Evolutionary conservation across 2,113 vertebrate genomes (phyloP), one percentile per base, ranked within the genome.

Genomic region (Colinus virginianus): DNA sequence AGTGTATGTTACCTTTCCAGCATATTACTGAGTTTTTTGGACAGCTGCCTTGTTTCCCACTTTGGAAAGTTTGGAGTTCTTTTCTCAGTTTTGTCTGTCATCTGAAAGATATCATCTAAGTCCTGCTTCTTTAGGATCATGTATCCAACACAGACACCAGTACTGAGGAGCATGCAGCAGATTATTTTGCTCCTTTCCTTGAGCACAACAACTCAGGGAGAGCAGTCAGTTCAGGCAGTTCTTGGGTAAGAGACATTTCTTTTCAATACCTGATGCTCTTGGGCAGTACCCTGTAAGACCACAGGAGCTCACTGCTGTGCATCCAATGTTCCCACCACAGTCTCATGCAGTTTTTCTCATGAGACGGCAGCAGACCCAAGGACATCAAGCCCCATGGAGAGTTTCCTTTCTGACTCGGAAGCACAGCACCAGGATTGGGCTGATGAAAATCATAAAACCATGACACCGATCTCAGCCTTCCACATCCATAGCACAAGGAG

Each of bases 371-470:
- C 0, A 2, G 7, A 5, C 70, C 19, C 26, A 36, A 36, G 11
- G 26, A 22, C 26, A 38, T 26, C 1, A 2, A 6, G 7, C 14
- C 7, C 3, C 28, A 4, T 0, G 1, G 6, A 56, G 38, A 46
- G 12, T 26, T 92, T 86, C 8, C 13, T 43, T 90, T 68, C 38
- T 46, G 28, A 32, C 28, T 61, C 61, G 64, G 64, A 0, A 4
- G n/a, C 14, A 13, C 11, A 68, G 22, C 4, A 1, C 19, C 53
- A 71, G 23, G 13, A 16, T 23, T 19, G 6, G 38, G 55, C 69
- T 59, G 51, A n/a, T n/a, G n/a, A n/a, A n/a, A n/a, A n/a, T n/a
- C n/a, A n/a, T n/a, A n/a, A n/a, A n/a, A n/a, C n/a, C n/a, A n/a
- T n/a, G n/a, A 9, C 43, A 84, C 78, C 48, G 53, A 72, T 14